Percentiles rank a stretch among this genome's conserved stretches.
phyloP scores from a whole-genome alignment of 2,113 vertebrate genomes.

The Aldabrachelys gigantea region DNA sequence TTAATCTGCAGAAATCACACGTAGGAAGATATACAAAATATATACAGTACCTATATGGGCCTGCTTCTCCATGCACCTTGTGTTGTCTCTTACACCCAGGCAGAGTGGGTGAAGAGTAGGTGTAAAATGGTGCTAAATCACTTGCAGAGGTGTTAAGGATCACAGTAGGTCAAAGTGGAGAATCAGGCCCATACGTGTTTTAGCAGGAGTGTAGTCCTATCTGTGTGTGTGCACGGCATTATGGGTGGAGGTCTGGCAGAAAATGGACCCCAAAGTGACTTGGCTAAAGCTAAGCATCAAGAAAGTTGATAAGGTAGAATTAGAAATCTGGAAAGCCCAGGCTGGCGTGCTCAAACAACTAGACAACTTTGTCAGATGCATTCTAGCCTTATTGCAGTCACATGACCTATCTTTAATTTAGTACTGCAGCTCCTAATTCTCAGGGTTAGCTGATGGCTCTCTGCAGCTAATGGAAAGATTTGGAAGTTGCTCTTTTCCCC shows the following conservation, averaged over 20 bases:
- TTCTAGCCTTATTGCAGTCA: background rate
- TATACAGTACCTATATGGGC: background rate
- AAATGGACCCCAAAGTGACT: background rate
- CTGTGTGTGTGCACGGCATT: background rate
- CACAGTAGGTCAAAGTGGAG: accelerated
- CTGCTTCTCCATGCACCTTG: accelerated
- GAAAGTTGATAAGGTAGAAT: background rate
- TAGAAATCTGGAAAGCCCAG: background rate
- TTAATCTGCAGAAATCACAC: slow-evolving; percentile 28
- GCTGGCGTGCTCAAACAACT: background rate
- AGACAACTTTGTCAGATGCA: background rate
- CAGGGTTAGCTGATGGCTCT: background rate
- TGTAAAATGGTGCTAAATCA: background rate
- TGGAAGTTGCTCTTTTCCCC: background rate
- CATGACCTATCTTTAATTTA: background rate
- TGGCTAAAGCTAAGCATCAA: background rate
- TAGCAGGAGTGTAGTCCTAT: background rate
- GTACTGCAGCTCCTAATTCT: background rate
- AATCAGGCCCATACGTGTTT: background rate
- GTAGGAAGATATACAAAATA: background rate
- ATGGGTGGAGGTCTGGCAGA: accelerated
- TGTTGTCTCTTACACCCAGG: accelerated
- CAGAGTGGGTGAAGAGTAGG: background rate
- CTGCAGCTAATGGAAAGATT: background rate
- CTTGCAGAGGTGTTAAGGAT: background rate